Evolutionary conservation across 1,140 invertebrate species (phyloP).

Genomic region (Contarinia nasturtii): DNA sequence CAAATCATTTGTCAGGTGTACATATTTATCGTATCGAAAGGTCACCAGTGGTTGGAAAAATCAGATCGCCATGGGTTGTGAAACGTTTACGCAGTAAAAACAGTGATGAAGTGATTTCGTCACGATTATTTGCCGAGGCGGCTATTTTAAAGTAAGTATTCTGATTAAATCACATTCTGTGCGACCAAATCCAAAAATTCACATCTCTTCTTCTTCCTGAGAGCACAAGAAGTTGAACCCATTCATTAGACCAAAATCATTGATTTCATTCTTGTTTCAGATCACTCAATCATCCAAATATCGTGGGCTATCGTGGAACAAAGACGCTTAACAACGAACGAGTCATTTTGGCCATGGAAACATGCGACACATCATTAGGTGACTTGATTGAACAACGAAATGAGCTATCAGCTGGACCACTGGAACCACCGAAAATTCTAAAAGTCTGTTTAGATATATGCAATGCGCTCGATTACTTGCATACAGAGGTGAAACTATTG

Average conservation of each 20-base stretch:
- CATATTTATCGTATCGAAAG: conserved; percentile 54
- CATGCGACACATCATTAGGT: conserved; percentile 40
- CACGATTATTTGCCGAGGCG: conserved; percentile 48
- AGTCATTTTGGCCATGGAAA: conserved; percentile 47
- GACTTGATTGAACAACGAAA: conserved; percentile 48
- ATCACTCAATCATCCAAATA: conserved; percentile 59
- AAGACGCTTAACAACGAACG: conserved; percentile 37
- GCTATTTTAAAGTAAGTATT: conserved; percentile 22
- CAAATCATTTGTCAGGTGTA: conserved; percentile 44
- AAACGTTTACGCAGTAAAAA: conserved; percentile 35
- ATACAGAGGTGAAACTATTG: conserved; percentile 45
- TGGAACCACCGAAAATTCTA: conserved; percentile 35
- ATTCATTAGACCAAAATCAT: not conserved
- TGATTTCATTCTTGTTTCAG: conserved; percentile 26
- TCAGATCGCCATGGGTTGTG: conserved; percentile 62
- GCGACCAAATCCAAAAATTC: not conserved
- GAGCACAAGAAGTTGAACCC: not conserved
- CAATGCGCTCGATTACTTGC: conserved; percentile 58
- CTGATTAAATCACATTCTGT: not conserved
- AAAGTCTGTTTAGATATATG: conserved; percentile 33
- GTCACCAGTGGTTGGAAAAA: conserved; percentile 40
- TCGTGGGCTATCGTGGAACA: conserved; percentile 61
- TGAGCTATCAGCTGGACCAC: conserved; percentile 36
- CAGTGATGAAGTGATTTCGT: conserved; percentile 13
- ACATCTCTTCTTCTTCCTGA: not conserved